These are phyloP conservation scores for Theocolax elegans DNA, from an alignment of 1,140 invertebrate genomes.

Conservation along the genomic window DNA sequence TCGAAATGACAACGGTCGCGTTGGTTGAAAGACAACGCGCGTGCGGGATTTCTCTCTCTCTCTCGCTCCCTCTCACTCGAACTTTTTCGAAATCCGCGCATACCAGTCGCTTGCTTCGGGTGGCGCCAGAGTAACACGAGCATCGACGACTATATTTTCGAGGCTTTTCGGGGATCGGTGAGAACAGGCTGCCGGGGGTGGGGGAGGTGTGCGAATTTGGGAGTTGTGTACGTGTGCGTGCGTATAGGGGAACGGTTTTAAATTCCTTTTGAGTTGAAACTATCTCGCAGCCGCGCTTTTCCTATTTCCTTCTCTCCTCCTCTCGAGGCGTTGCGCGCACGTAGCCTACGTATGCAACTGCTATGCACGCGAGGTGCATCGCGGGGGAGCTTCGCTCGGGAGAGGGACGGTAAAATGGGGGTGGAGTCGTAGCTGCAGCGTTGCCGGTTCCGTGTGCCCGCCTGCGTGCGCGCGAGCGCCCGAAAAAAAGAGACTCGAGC, in stretches of 20 bases:
- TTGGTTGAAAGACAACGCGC: constrained; percentile 10
- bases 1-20: constrained; percentile 17
- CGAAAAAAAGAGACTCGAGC: constrained; percentile 55
- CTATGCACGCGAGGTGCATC: constrained; percentile 42
- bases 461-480: constrained; percentile 31
- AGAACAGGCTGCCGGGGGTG: too few species aligned
- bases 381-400: too few species aligned
- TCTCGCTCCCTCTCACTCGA: neutral
- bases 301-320: neutral
- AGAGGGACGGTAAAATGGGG: constrained; percentile 36
- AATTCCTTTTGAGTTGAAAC: constrained; percentile 65
- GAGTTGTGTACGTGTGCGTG: constrained; percentile 25
- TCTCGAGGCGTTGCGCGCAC: constrained; percentile 42
- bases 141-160: constrained; percentile 50
- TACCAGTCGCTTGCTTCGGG: constrained; percentile 24
- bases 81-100: constrained; percentile 39
- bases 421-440: constrained; percentile 30
- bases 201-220: too few species aligned
- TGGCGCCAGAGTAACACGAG: constrained; percentile 48
- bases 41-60: too few species aligned
- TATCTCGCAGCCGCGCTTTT: constrained; percentile 10
- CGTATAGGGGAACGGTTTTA: constrained; percentile 60
- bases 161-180: constrained; percentile 21
- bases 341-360: constrained; percentile 36
- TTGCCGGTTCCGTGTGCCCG: neutral